Evolutionary conservation across 2,888 invertebrate genomes (phyloP).

Genomic region (Coenonympha arcania): DNA sequence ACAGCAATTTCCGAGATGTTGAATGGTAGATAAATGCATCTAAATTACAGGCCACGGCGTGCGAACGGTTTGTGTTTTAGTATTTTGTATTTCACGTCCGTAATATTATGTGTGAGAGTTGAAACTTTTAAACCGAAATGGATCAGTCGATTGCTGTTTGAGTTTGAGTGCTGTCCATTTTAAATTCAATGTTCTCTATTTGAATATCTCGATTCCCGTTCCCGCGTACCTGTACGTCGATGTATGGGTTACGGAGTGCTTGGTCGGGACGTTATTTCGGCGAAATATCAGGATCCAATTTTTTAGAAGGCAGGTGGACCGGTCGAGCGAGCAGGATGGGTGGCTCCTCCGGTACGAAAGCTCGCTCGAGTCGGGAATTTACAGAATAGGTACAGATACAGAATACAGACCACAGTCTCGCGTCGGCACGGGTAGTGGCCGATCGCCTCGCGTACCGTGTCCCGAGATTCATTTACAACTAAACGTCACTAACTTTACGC

Average conservation of each 20-base stretch:
- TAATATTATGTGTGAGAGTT: slow-evolving; percentile 21
- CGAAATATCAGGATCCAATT: slow-evolving; percentile 64
- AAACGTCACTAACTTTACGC: slow-evolving; percentile 66
- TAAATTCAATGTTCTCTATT: slow-evolving; percentile 30
- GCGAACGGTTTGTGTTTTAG: slow-evolving; percentile 36
- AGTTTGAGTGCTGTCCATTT: slow-evolving; percentile 9
- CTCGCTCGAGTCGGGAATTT: slow-evolving; percentile 44
- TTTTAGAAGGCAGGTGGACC: slow-evolving; percentile 62
- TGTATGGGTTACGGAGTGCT: slow-evolving; percentile 38
- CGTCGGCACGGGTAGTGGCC: slow-evolving; percentile 52
- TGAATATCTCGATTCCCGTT: no score
- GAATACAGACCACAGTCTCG: no score
- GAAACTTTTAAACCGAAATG: slow-evolving; percentile 9
- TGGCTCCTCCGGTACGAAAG: slow-evolving; percentile 44
- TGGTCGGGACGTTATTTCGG: slow-evolving; percentile 60
- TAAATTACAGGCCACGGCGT: slow-evolving; percentile 48
- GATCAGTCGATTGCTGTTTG: slow-evolving; percentile 11
- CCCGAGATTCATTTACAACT: slow-evolving; percentile 31
- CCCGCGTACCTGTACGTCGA: slow-evolving; percentile 46
- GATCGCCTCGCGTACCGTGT: slow-evolving; percentile 42
- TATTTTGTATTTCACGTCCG: slow-evolving; percentile 10
- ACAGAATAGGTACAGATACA: slow-evolving; percentile 25
- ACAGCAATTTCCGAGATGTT: slow-evolving; percentile 47
- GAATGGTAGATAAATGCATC: slow-evolving; percentile 54
- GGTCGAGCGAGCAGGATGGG: slow-evolving; percentile 60